Evolutionary conservation across 2,888 invertebrate genomes (phyloP), one percentile per base, ranked within the genome.

Genomic region (Tenthredo mesomela): DNA sequence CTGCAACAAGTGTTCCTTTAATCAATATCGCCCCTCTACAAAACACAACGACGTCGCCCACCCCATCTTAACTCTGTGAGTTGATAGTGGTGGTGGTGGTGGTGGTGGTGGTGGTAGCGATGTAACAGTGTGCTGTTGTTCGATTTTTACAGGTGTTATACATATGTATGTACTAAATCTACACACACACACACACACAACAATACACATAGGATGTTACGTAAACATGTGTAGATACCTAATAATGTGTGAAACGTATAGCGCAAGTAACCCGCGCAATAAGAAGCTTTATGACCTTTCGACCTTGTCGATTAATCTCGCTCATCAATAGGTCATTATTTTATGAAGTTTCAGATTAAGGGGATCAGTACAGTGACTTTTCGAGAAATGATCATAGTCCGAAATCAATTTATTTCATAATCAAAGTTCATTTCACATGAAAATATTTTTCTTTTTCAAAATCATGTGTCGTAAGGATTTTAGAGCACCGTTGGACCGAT

Each of bases 1-100:
- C 87, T 85, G 89, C 89, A 89, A 89, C 89, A 89, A 89, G 89
- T 89, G 88, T 89, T 88, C 85, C 86, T 47, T 12, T 84, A 87
- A 89, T 89, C 89, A 87, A 89, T 89, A 89, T 85, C 47, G 82
- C 78, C 78, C 65, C 85, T 21, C 78, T 84, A 85, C 78, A 43
- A 85, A 82, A 47, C 67, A 21, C 50, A 82, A 47, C 73, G 18
- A 21, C 73, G 15, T 29, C 47, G 47, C 73, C 67, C 67, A 67
- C 67, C 33, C 12, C 43, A 10, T 25, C 73, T 21, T 43, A 43
- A 25, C n/a, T 73, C 73, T 47, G 40, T 25, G 73, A 67, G 67
- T n/a, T n/a, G n/a, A n/a, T n/a, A n/a, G 5, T 33, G 33, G 15
- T 67, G 12, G 15, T 67, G 12, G 29, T 7, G 3, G 18, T 12